Evolutionary conservation across 2,113 vertebrate genomes (phyloP), one percentile per base, ranked within the genome.

Genomic region (Corapipo altera): DNA sequence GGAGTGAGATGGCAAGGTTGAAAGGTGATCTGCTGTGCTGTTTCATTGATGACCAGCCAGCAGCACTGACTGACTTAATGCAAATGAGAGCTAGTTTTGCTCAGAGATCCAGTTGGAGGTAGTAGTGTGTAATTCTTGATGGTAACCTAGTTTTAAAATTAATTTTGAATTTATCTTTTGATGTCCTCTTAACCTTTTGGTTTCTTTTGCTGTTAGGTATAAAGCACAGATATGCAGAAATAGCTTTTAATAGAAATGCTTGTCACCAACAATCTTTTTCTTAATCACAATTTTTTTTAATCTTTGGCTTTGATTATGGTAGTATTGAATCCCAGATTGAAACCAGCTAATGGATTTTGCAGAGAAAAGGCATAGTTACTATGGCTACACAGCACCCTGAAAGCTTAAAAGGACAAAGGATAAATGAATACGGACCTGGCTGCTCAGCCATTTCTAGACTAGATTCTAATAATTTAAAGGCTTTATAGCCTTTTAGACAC

Each of bases 381-480:
- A 97, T 97, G 97, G 89, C 96, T 97, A 97, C 97, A 95, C 96
- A 95, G 96, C 94, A 95, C 91, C 77, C 93, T 95, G 95, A 95
- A 92, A 97, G 96, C 96, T 96, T 97, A 70, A 97, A 96, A 97
- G 97, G 95, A 97, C 96, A 97, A 97, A 97, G 95, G 91, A 96
- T 93, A 97, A 96, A 97, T 96, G 96, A 96, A 84, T 81, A 81
- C 1, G 0, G 83, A 91, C 83, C 82, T 85, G 83, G 76, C 87
- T 96, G 92, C 93, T 96, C 97, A 95, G 89, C 91, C 87, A 69
- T 95, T 96, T 93, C 85, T 79, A 88, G 93, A 96, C 95, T 93
- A 94, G 78, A 86, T 96, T 95, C 85, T 93, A 89, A 95, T 94
- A 95, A 96, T 84, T 85, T 93, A 51, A 88, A 72, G 57, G 65